Conservation (phyloP, 2,113 vertebrate species). For the Lampris incognitus region DNA sequence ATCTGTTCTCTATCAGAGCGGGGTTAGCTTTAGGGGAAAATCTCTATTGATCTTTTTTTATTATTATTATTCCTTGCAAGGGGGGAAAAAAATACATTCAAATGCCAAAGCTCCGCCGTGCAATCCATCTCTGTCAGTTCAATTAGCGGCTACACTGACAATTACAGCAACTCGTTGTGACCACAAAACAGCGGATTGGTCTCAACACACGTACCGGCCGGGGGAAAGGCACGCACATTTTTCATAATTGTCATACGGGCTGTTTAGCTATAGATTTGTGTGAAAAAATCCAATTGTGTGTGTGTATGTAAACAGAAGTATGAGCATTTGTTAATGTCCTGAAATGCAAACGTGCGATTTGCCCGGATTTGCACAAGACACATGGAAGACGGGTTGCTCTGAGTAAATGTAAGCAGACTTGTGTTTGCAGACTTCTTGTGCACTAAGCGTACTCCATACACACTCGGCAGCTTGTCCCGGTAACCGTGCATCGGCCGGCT, state of each 20-base stretch:
- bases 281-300: not conserved
- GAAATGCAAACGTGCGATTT: slow-evolving; percentile 30
- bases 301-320: slow-evolving; percentile 2
- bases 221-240: not conserved
- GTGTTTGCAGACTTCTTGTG: not conserved
- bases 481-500: no score
- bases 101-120: slow-evolving; percentile 46
- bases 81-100: slow-evolving; percentile 33
- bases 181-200: not conserved
- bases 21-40: slow-evolving; percentile 39
- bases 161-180: slow-evolving; percentile 43
- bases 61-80: slow-evolving; percentile 62
- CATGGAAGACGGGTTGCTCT: no score
- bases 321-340: slow-evolving; percentile 11
- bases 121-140: slow-evolving; percentile 18
- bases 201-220: not conserved
- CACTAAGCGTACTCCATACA: not conserved
- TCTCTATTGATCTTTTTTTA: slow-evolving; percentile 67
- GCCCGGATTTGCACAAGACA: not conserved
- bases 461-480: no score
- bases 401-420: slow-evolving; percentile 11
- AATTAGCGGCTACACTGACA: slow-evolving; percentile 39
- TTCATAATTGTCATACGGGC: not conserved
- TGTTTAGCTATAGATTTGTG: not conserved
- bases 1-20: slow-evolving; percentile 74